phyloP scores from a whole-genome alignment of 1,140 invertebrate genomes.

The Bombus picipes region DNA sequence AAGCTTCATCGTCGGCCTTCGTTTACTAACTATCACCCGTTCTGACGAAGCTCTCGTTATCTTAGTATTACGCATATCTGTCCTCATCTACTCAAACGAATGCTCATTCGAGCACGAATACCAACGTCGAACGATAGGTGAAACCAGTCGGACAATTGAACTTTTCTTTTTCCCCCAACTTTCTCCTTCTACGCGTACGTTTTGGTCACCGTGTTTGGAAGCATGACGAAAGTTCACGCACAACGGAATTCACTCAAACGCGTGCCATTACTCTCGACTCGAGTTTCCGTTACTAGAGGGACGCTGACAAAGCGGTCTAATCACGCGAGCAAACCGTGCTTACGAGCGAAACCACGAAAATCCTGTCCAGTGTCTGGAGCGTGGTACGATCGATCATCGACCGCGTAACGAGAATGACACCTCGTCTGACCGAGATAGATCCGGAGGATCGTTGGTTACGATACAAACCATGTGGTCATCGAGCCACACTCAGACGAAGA shows the following conservation, averaged over 20 bases:
- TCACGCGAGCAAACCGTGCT: background rate
- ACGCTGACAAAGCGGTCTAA: conserved; percentile 4
- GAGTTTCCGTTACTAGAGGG: background rate
- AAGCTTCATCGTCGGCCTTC: conserved; percentile 1
- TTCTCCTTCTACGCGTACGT: conserved; percentile 18
- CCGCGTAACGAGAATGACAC: background rate
- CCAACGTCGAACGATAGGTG: conserved; percentile 30
- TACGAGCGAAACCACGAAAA: background rate
- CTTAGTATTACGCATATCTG: background rate
- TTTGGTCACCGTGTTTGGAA: conserved; percentile 30
- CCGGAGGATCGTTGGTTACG: background rate
- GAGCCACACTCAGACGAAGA: background rate
- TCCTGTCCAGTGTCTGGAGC: background rate
- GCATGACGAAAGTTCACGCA: conserved; percentile 4
- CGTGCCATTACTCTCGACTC: background rate
- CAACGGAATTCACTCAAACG: conserved; percentile 3
- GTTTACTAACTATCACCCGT: conserved; percentile 8
- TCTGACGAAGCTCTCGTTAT: conserved; percentile 15
- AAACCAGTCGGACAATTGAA: conserved; percentile 49
- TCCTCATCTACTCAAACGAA: background rate
- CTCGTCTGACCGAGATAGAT: background rate
- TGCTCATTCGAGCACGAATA: conserved; percentile 22
- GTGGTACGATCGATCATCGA: conserved; percentile 19
- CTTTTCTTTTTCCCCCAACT: conserved; percentile 25
- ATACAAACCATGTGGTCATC: background rate